Conservation (phyloP, 1,140 invertebrate genomes). For the Steinernema feltiae region DNA sequence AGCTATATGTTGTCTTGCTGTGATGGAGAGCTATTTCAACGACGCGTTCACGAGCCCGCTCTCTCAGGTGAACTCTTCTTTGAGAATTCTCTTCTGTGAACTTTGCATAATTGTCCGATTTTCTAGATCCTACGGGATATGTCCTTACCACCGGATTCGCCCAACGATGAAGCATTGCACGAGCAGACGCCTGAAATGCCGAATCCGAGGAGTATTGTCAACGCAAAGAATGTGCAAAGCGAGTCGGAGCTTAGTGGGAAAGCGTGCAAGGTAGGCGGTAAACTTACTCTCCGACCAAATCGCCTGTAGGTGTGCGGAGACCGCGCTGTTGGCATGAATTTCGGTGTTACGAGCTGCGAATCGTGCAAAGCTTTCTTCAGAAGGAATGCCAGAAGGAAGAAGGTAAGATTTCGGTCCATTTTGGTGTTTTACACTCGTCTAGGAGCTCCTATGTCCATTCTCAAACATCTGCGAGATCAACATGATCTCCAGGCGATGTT, state of each 20-base stretch:
- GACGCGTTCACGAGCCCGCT: no score
- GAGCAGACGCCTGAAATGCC: not conserved
- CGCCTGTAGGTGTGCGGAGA: slow-evolving; percentile 71
- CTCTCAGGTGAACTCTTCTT: no score
- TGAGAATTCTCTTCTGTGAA: no score
- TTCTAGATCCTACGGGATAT: no score
- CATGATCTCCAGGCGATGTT: slow-evolving; percentile 76
- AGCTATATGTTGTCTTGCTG: no score
- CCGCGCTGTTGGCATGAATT: slow-evolving; percentile 84
- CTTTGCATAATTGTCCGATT: no score
- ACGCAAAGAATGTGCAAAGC: not conserved
- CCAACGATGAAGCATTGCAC: not conserved
- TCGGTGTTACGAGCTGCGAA: slow-evolving; percentile 90
- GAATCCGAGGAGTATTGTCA: not conserved
- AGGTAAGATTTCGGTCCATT: slow-evolving; percentile 63
- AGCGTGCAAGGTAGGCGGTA: not conserved
- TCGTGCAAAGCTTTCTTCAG: slow-evolving; percentile 95
- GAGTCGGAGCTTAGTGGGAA: not conserved
- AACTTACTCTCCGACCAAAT: not conserved
- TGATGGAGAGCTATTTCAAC: no score
- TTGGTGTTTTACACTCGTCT: slow-evolving; percentile 41
- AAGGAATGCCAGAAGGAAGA: slow-evolving; percentile 80
- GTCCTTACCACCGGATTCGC: not conserved
- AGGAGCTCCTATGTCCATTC: slow-evolving; percentile 75
- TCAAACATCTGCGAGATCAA: slow-evolving; percentile 83